These are phyloP conservation scores for Arctocebus calabarensis DNA, from an alignment of 2,797 vertebrate species.

Conservation along the genomic window DNA sequence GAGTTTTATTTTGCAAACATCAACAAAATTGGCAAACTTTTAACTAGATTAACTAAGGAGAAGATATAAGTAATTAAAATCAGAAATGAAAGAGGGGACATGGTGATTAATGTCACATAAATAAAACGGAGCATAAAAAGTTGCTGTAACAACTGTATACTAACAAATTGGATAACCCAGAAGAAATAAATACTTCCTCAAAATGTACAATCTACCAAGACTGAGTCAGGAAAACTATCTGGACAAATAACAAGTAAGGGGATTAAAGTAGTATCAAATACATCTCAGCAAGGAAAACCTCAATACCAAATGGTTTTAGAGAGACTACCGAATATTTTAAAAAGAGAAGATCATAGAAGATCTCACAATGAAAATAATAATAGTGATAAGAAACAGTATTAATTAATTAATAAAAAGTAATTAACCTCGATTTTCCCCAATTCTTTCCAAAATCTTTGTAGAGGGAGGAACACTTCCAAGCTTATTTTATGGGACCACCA, in stretches of 20 bases:
- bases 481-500: too few relatives aligned
- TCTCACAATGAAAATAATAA: too few relatives aligned
- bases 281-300: neutral
- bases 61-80: neutral
- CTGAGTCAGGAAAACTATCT: neutral
- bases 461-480: neutral
- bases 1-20: neutral
- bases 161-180: neutral
- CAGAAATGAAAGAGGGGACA: neutral
- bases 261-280: neutral
- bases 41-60: neutral
- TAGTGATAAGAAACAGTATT: too few relatives aligned
- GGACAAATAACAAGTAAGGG: neutral
- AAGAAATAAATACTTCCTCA: neutral
- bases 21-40: neutral
- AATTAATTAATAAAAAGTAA: too few relatives aligned
- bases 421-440: too few relatives aligned
- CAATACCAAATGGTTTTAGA: neutral
- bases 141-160: neutral
- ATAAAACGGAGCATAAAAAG: neutral
- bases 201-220: neutral
- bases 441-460: too few relatives aligned
- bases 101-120: neutral
- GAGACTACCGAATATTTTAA: neutral
- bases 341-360: neutral